phyloP scores from a whole-genome alignment of 2,797 vertebrate species.

The Carapus acus region DNA sequence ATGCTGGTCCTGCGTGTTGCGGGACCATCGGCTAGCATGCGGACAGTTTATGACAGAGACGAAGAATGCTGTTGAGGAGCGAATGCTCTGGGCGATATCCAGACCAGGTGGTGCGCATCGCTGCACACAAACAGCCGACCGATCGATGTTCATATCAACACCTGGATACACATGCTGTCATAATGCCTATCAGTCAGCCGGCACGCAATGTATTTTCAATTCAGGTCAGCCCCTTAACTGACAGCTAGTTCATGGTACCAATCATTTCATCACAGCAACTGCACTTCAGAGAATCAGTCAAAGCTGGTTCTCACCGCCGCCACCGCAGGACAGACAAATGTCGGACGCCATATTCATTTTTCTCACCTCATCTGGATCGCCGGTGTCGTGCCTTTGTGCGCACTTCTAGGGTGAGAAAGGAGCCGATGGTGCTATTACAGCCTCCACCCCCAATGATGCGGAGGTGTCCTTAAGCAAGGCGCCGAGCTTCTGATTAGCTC shows the following conservation, averaged over 20 bases:
- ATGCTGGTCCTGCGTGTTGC: constrained; percentile 13
- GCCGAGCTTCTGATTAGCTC: too few relatives aligned
- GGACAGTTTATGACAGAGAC: constrained; percentile 34
- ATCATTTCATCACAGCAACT: constrained; percentile 25
- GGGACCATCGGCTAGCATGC: constrained; percentile 6
- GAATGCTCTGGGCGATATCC: constrained; percentile 36
- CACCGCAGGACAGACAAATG: neutral
- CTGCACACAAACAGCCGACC: constrained; percentile 38
- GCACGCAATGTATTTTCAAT: constrained; percentile 46
- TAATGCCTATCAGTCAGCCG: constrained; percentile 31
- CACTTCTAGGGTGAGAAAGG: too few relatives aligned
- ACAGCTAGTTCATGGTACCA: constrained; percentile 24
- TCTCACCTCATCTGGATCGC: constrained; percentile 10
- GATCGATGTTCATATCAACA: constrained; percentile 51
- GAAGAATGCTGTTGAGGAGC: constrained; percentile 27
- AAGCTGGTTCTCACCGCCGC: constrained; percentile 7
- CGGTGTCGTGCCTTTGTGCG: too few relatives aligned
- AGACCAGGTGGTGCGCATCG: constrained; percentile 53
- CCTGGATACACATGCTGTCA: constrained; percentile 47
- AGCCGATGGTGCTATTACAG: too few relatives aligned
- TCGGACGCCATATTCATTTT: constrained; percentile 11
- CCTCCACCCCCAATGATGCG: too few relatives aligned
- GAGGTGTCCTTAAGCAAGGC: too few relatives aligned
- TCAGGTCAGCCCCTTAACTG: constrained; percentile 39
- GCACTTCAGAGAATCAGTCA: constrained; percentile 20